Base-by-base conservation (phyloP, 2,888 invertebrate species). In the Acanthococcus lagerstroemiae region DNA sequence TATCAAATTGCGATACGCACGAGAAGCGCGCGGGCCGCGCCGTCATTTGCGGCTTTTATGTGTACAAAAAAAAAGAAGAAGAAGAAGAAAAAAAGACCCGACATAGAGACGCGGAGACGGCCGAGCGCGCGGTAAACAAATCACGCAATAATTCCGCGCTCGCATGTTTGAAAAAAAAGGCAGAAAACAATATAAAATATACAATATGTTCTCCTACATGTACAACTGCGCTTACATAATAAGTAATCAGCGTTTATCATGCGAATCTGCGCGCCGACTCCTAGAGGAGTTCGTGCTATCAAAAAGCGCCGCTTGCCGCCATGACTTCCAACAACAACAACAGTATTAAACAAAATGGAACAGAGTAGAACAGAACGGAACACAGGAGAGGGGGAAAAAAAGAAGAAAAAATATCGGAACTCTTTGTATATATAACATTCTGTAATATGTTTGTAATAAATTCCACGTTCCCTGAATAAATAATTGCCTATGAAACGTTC, bases 131-230 rank as follows among this genome's bases (percentile, higher is more conserved):
- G 37, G 37, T 45, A 46, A 58, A 58, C 46, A 58, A 58, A 58
- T 58, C 58, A 58, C 58, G 58, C 58, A 45, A 58, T 58, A 44
- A 58, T 58, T 58, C 46, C 46, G 37, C 55, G 58, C 45, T 58
- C 45, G 58, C 58, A 58, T 58, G 58, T 58, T 58, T 44, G 57
- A 15, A 57, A 44, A 58, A 37, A 46, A n/a, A n/a, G n/a, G n/a
- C n/a, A 24, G 58, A 58, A 58, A 58, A 58, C 58, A 58, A 58
- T 58, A 46, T 58, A 58, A 56, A 56, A 37, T 37, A n/a, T n/a
- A 37, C 37, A 37, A 37, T 37, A 9, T 37, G 37, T 37, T 37
- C 37, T 37, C 12, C n/a, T 37, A 37, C 37, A 37, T 58, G 46
- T 58, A 46, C 45, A 58, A 46, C 24, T 21, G 19, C 25, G 48